Evolutionary conservation across 2,113 vertebrate species (phyloP), one percentile per base, ranked within the genome.

Genomic region (Hippopotamus amphibius): DNA sequence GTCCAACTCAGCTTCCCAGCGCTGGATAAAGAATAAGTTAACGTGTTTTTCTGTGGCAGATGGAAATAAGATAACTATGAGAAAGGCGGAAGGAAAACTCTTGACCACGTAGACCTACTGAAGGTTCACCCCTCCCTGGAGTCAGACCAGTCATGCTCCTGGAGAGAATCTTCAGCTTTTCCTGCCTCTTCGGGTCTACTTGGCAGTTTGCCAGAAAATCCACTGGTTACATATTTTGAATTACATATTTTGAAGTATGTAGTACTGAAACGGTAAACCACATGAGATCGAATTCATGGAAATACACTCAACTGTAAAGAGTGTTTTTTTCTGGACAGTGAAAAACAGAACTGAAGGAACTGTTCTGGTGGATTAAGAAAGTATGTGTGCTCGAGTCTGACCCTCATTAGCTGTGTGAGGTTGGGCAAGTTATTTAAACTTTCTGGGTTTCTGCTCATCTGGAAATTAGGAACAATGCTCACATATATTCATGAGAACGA

Each of bases 181-280:
- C 86, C 28, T 76, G 33, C 50, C 15, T 43, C 17, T 13, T 46
- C 5, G 9, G 9, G 4, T 21, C 13, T 11, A 37, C n/a, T 74
- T 81, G 57, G 57, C 37, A 59, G 21, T 53, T 43, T 66, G 15
- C 92, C 77, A 13, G 37, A 41, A 82, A 71, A 26, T 10, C 84
- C 26, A 81, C 33, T 88, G 53, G 43, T 55, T 26, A 74, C n/a
- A 17, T 50, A 72, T 53, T 77, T 95, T 50, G 68, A 86, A 61
- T 69, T 93, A 92, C 7, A 33, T 65, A 82, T 59, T 84, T 88
- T 79, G 37, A 95, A 72, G 79, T 59, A 68, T 46, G 59, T 88
- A 63, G 33, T 50, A 43, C n/a, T 92, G 94, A 74, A 50, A 93
- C 7, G 68, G 28, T 43, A 86, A 92, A 81, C 30, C 77, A 22